phyloP scores from a whole-genome alignment of 37 sponge, comb jelly and placozoan species.

The Ianthella basta region DNA sequence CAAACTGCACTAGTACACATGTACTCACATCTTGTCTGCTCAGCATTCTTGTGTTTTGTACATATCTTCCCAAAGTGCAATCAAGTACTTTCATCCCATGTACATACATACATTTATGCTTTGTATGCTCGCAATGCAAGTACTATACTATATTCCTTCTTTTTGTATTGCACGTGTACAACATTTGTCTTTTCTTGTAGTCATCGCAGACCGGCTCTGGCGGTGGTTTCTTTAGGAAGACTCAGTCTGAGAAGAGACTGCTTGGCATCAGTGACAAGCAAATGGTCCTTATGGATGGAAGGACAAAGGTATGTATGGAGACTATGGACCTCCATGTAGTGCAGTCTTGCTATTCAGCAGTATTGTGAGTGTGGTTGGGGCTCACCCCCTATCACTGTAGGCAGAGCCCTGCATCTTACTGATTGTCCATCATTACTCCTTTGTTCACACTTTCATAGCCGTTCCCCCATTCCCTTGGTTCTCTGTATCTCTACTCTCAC shows the following conservation, averaged over 20 bases:
- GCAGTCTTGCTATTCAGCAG: not conserved
- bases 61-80: too few relatives aligned
- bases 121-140: too few relatives aligned
- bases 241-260: constrained; percentile 54
- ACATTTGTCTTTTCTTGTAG: not conserved
- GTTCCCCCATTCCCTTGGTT: too few relatives aligned
- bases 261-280: constrained; percentile 71
- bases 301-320: constrained; percentile 67
- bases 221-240: constrained; percentile 55
- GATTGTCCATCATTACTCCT: not conserved
- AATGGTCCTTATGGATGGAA: constrained; percentile 78
- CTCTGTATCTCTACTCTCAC: not conserved
- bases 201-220: not conserved
- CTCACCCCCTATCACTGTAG: not conserved
- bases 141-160: too few relatives aligned
- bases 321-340: too few relatives aligned
- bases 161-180: not conserved
- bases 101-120: too few relatives aligned
- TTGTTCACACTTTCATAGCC: too few relatives aligned
- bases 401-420: not conserved
- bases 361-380: not conserved
- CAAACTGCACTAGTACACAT: too few relatives aligned
- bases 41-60: too few relatives aligned
- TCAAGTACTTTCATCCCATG: too few relatives aligned
- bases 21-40: too few relatives aligned